Evolutionary conservation across 2,113 vertebrate species (phyloP).

Genomic region (Centrocercus urophasianus): DNA sequence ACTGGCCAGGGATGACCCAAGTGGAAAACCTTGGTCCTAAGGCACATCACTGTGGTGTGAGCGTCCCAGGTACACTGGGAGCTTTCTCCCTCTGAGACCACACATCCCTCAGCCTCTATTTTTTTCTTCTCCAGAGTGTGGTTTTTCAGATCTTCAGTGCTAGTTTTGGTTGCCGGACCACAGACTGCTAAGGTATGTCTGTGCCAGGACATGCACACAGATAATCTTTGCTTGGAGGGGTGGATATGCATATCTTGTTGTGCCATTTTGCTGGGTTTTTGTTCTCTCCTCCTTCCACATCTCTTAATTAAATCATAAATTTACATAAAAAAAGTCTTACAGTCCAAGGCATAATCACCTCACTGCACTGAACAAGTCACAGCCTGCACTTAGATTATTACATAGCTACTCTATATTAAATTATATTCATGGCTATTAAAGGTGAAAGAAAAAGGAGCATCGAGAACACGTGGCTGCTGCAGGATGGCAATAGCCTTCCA

Average conservation of each 20-base stretch:
- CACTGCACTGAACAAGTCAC: not conserved
- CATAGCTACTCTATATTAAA: not conserved
- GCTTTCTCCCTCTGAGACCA: not conserved
- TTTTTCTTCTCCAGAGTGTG: not conserved
- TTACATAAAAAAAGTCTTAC: not conserved
- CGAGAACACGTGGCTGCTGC: not conserved
- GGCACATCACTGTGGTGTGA: too few relatives aligned
- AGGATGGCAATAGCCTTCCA: not conserved
- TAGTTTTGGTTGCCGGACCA: not conserved
- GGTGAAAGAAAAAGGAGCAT: not conserved
- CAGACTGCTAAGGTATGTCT: not conserved
- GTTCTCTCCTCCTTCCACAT: not conserved
- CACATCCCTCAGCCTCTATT: not conserved
- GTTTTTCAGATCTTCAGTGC: too few relatives aligned
- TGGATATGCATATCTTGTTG: not conserved
- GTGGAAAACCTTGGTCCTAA: not conserved
- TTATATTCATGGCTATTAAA: not conserved
- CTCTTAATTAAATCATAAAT: not conserved
- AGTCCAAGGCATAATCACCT: not conserved
- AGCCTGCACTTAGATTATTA: not conserved
- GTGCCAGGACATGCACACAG: not conserved
- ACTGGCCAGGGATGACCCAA: fast-evolving
- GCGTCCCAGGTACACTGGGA: too few relatives aligned
- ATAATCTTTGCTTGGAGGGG: not conserved
- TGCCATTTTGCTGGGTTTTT: not conserved